A percentile compares a stretch with the other conserved stretches of the same genome.
Evolutionary conservation across 2,888 invertebrate genomes (phyloP).

Genomic region (Apotomis turbidana): DNA sequence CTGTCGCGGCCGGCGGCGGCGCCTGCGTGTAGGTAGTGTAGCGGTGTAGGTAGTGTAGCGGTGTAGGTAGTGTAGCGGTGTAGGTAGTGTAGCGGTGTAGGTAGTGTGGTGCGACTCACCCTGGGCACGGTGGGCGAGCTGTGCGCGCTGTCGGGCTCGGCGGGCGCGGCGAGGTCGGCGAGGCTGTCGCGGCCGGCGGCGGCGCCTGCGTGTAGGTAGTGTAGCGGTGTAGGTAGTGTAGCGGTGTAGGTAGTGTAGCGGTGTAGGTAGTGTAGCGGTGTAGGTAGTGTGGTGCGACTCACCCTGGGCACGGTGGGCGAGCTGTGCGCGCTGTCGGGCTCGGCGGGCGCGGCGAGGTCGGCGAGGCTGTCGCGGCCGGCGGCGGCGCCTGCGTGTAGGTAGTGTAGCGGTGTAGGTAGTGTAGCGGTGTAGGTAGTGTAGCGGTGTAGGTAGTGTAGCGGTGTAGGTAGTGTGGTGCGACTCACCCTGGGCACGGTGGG

Average conservation of each 20-base stretch:
- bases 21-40: slow-evolving; percentile 56
- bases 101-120: too few species aligned
- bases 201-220: slow-evolving; percentile 67
- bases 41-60: too few species aligned
- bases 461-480: too few species aligned
- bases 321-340: slow-evolving; percentile 94
- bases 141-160: slow-evolving; percentile 94
- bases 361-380: slow-evolving; percentile 86
- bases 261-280: too few species aligned
- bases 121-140: slow-evolving; percentile 91
- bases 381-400: slow-evolving; percentile 72
- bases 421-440: too few species aligned
- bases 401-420: too few species aligned
- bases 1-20: slow-evolving; percentile 85
- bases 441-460: too few species aligned
- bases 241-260: too few species aligned
- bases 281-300: too few species aligned
- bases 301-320: slow-evolving; percentile 88
- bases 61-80: too few species aligned
- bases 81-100: too few species aligned
- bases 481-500: slow-evolving; percentile 85
- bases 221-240: too few species aligned
- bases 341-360: slow-evolving; percentile 88
- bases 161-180: slow-evolving; percentile 87
- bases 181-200: slow-evolving; percentile 85